These are phyloP conservation scores for Rattus norvegicus DNA, from an alignment of 2,113 vertebrate species.

Conservation along the genomic window DNA sequence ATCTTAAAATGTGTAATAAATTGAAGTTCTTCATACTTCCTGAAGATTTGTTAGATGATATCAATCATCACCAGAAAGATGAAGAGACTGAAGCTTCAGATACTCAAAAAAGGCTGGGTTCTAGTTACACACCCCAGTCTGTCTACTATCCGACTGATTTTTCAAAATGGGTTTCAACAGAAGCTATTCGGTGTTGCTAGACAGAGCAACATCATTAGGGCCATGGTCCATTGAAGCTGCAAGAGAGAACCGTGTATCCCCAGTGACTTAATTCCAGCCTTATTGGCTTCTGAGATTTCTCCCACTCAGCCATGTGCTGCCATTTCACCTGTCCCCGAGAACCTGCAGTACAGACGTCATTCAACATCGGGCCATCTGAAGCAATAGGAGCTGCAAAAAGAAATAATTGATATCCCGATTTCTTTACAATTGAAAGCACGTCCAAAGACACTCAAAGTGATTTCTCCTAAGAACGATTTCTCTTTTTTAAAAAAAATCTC, in stretches of 20 bases:
- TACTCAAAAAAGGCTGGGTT: fast-evolving
- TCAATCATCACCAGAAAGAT: not conserved
- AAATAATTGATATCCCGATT: not conserved
- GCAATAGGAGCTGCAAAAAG: not conserved
- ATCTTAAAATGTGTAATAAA: not conserved
- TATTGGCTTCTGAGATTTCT: not conserved
- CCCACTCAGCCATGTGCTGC: not conserved
- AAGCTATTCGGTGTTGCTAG: not conserved
- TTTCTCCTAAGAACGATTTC: not conserved
- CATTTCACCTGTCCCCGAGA: not conserved
- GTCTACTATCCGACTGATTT: not conserved
- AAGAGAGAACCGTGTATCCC: not conserved
- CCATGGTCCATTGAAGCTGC: not conserved
- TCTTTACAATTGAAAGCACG: not conserved
- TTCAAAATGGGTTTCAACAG: not conserved
- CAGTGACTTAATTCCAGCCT: not conserved
- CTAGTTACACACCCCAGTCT: not conserved
- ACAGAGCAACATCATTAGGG: not conserved
- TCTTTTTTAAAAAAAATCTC: not conserved
- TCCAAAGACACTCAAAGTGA: no score
- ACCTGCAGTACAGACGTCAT: not conserved
- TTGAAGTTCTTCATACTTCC: not conserved
- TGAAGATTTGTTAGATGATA: not conserved
- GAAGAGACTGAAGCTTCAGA: not conserved
- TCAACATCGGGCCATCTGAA: not conserved